A percentile compares a stretch with the other conserved stretches of the same genome.
These are phyloP conservation scores for Eptatretus atami DNA, from an alignment of 2,797 vertebrate species.

Conservation along the genomic window DNA sequence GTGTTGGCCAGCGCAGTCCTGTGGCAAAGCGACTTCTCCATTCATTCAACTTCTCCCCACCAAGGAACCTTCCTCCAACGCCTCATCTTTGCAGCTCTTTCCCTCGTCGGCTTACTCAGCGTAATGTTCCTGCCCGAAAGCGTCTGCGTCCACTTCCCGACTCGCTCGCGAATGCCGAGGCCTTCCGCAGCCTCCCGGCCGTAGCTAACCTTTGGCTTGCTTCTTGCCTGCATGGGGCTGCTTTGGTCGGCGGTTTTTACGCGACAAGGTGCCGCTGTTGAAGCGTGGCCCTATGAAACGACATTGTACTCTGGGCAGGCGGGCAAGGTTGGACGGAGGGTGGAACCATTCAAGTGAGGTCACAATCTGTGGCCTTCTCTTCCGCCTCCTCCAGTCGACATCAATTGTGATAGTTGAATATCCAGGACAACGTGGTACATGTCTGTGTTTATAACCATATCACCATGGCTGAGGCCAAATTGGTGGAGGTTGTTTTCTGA, in stretches of 20 bases:
- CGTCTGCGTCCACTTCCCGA: constrained; percentile 29
- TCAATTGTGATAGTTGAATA: no score
- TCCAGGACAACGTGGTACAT: no score
- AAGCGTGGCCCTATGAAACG: neutral
- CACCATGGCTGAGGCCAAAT: no score
- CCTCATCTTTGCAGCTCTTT: constrained; percentile 39
- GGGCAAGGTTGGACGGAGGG: no score
- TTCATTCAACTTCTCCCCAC: constrained; percentile 33
- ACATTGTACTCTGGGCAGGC: no score
- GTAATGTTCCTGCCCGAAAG: constrained; percentile 48
- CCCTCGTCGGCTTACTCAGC: constrained; percentile 36
- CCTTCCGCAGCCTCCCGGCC: constrained; percentile 18
- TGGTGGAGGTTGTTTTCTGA: no score
- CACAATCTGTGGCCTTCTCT: no score
- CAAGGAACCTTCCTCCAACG: constrained; percentile 46
- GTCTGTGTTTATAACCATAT: no score
- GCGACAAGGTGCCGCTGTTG: constrained; percentile 5
- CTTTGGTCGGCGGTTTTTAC: neutral
- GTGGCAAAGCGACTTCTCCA: constrained; percentile 34
- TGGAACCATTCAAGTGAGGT: no score
- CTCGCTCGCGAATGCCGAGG: constrained; percentile 32
- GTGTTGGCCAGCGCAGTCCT: constrained; percentile 27
- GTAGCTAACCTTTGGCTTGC: no score
- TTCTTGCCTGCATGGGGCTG: no score
- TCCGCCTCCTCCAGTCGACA: no score